Evolutionary conservation across 2,888 invertebrate genomes (phyloP), one percentile per base, ranked within the genome.

Genomic region (Therioaphis trifolii): DNA sequence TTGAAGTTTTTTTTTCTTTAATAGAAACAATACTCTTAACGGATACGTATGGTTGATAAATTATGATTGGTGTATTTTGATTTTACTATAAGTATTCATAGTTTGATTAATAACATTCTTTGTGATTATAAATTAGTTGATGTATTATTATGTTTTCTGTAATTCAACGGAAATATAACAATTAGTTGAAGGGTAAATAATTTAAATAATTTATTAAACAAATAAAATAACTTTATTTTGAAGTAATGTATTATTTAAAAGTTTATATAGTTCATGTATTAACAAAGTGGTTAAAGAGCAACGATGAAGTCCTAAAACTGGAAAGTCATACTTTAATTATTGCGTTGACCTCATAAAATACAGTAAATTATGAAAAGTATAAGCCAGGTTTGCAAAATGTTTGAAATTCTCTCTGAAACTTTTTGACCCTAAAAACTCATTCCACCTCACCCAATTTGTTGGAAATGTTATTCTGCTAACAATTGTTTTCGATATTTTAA

Each of bases 401-500:
- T 46, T 46, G 49, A 76, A 49, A 46, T 76, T 76, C 63, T 21
- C 29, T n/a, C 14, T 1, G 15, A 46, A 76, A 76, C 46, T 15
- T 49, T 63, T 29, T 21, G n/a, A 49, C 76, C 55, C 63, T 46
- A 7, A 46, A 76, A 61, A 74, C 21, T 58, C 40, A 35, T 15
- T 40, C 21, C 15, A 7, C n/a, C n/a, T 76, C 11, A 4, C 27
- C 1, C 24, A 15, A 14, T 63, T 14, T 24, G n/a, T 46, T 27
- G 55, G 12, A 21, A 24, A 46, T 27, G 11, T 69, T 69, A 46
- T 69, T 27, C 4, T 4, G 1, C 18, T 14, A 63, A 61, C 55
- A 74, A 11, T 58, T 55, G 40, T 55, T 58, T 40, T 74, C 55
- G 21, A 74, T 74, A 55, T 21, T 55, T 74, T 4, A 52, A 72